Evolutionary conservation across 53 echinoderm and acorn worm species (phyloP).

Genomic region (Zoroaster sp.): DNA sequence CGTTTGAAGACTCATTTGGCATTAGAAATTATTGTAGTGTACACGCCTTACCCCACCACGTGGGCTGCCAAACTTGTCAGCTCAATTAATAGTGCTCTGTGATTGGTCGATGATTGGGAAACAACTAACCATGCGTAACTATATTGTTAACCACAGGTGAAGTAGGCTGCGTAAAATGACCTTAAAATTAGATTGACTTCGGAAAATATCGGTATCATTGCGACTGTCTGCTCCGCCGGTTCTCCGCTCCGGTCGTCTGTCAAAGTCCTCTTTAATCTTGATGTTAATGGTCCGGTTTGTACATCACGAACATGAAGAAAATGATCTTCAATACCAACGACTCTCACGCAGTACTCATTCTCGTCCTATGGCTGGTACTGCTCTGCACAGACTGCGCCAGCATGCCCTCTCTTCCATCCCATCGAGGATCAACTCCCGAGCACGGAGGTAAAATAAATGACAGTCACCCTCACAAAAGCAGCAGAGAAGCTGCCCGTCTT

Average conservation of each 20-base stretch:
- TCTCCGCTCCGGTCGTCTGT: background rate
- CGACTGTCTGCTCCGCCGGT: no score
- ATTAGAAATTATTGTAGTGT: background rate
- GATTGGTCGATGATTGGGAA: background rate
- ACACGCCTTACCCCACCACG: background rate
- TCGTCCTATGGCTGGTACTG: background rate
- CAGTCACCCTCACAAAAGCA: background rate
- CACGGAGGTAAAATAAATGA: background rate
- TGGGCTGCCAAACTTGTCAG: background rate
- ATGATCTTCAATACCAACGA: constrained; percentile 9
- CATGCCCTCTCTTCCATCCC: background rate
- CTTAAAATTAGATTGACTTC: background rate
- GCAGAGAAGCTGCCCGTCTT: background rate
- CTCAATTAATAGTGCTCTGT: background rate
- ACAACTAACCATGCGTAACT: background rate
- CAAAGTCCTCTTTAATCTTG: background rate
- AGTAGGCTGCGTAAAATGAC: background rate
- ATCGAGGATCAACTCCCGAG: background rate
- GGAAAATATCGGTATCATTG: no score
- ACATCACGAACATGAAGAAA: background rate
- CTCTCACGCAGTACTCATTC: background rate
- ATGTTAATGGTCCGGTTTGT: background rate
- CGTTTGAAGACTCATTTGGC: background rate
- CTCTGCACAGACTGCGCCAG: background rate
- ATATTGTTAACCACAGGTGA: background rate